These are phyloP conservation scores for Gadopsis marmoratus DNA, from an alignment of 2,797 vertebrate species.

Conservation along the genomic window DNA sequence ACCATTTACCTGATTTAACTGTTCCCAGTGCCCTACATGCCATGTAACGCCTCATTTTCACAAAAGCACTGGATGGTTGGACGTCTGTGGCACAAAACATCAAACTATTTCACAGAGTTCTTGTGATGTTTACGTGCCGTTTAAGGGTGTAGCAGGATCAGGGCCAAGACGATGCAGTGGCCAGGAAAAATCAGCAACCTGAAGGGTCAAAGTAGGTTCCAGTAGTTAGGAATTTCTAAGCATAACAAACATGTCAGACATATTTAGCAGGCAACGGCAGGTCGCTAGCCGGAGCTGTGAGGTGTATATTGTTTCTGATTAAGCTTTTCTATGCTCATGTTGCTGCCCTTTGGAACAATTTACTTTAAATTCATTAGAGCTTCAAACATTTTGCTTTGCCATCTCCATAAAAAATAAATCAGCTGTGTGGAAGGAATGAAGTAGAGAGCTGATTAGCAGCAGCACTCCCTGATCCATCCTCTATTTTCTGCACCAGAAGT, in stretches of 20 bases:
- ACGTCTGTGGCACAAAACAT: slow-evolving; percentile 27
- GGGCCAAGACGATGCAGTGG: slow-evolving; percentile 50
- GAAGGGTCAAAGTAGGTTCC: slow-evolving; percentile 82
- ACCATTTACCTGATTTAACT: slow-evolving; percentile 68
- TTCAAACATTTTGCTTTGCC: slow-evolving; percentile 82
- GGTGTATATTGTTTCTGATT: slow-evolving; percentile 84
- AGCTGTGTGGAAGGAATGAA: slow-evolving; percentile 46
- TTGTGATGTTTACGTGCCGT: slow-evolving; percentile 51
- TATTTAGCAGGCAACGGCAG: slow-evolving; percentile 73
- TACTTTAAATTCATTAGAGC: slow-evolving; percentile 77
- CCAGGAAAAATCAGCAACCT: slow-evolving; percentile 73
- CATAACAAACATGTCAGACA: slow-evolving; percentile 86
- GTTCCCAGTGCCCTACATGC: slow-evolving; percentile 30
- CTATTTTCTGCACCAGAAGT: slow-evolving; percentile 3
- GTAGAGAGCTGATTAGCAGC: slow-evolving; percentile 42
- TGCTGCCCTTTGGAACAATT: slow-evolving; percentile 78
- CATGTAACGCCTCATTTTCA: slow-evolving; percentile 17
- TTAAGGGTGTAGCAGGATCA: slow-evolving; percentile 47
- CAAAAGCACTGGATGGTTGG: background rate
- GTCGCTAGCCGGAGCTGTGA: slow-evolving; percentile 61
- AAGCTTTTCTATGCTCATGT: slow-evolving; percentile 66
- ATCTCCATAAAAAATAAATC: slow-evolving; percentile 76
- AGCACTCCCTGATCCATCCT: background rate
- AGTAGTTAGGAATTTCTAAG: slow-evolving; percentile 84
- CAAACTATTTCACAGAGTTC: slow-evolving; percentile 32